Evolutionary conservation across 2,888 invertebrate genomes (phyloP).

Genomic region (Euclidia mi): DNA sequence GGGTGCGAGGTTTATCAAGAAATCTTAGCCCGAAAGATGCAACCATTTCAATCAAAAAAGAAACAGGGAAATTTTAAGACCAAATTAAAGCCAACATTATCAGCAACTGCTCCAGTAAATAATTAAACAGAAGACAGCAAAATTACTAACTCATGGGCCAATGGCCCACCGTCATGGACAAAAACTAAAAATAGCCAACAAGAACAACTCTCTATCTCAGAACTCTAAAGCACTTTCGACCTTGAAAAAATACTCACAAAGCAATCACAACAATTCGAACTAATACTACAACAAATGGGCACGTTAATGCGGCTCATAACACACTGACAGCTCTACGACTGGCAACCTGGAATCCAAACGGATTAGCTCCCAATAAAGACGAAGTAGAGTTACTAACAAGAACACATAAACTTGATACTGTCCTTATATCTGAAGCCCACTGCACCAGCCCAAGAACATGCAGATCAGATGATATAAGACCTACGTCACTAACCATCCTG

Average conservation of each 20-base stretch:
- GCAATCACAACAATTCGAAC: too few relatives aligned
- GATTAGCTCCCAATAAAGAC: slow-evolving; percentile 23
- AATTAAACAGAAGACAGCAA: not conserved
- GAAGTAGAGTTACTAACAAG: slow-evolving; percentile 12
- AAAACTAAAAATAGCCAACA: slow-evolving; percentile 2
- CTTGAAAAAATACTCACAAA: too few relatives aligned
- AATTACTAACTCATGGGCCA: not conserved
- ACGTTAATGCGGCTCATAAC: slow-evolving; percentile 23
- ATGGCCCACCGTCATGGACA: slow-evolving; percentile 7
- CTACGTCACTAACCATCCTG: slow-evolving; percentile 26
- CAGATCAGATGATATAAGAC: not conserved
- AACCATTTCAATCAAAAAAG: not conserved
- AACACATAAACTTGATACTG: slow-evolving; percentile 20
- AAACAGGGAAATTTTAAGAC: not conserved
- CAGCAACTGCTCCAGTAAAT: too few relatives aligned
- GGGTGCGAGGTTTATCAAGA: not conserved
- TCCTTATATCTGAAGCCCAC: slow-evolving; percentile 35
- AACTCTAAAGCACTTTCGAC: too few relatives aligned
- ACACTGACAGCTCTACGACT: slow-evolving; percentile 8
- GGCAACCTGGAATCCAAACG: slow-evolving; percentile 38
- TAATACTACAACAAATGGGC: slow-evolving; percentile 26
- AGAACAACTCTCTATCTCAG: too few relatives aligned
- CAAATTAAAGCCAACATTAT: too few relatives aligned
- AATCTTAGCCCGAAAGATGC: not conserved
- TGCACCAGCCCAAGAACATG: not conserved